Percentiles rank a stretch among this genome's conserved stretches.
Evolutionary conservation across 2,113 vertebrate genomes (phyloP).

Genomic region (Romanogobio albipinnatus): DNA sequence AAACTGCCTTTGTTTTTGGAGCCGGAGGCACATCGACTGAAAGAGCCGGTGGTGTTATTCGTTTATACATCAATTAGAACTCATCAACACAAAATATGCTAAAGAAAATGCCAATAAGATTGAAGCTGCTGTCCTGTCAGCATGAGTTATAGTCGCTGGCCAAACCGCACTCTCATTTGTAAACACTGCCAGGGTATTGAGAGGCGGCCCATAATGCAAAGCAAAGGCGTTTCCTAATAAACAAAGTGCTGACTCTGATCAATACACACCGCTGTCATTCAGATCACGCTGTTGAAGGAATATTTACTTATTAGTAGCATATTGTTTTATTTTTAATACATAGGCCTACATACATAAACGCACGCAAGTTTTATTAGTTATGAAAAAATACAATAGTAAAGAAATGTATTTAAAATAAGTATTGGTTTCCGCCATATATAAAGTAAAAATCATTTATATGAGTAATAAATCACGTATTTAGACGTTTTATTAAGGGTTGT

Average conservation of each 20-base stretch:
- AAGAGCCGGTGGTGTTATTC: not conserved
- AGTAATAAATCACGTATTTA: not conserved
- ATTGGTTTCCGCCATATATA: not conserved
- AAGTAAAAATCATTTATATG: not conserved
- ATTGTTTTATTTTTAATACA: not conserved
- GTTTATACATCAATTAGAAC: slow-evolving; percentile 18
- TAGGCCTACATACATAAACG: too few species aligned
- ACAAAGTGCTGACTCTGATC: slow-evolving; percentile 8
- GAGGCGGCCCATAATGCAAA: not conserved
- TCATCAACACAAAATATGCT: not conserved
- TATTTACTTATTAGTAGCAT: not conserved
- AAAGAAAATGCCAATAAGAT: slow-evolving; percentile 56
- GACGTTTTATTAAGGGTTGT: not conserved
- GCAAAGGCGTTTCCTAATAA: slow-evolving; percentile 12
- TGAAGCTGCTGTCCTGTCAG: slow-evolving; percentile 33
- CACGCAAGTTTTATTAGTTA: too few species aligned
- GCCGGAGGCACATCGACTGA: not conserved
- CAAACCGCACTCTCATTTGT: slow-evolving; percentile 65
- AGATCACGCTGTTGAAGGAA: too few species aligned
- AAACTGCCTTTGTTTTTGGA: slow-evolving; percentile 7
- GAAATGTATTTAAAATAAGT: too few species aligned
- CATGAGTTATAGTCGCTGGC: slow-evolving; percentile 44
- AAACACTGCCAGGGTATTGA: slow-evolving; percentile 57
- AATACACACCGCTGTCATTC: not conserved
- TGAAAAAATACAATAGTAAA: too few species aligned